These are phyloP conservation scores for Pampus argenteus DNA, from an alignment of 2,797 vertebrate species.

Conservation along the genomic window DNA sequence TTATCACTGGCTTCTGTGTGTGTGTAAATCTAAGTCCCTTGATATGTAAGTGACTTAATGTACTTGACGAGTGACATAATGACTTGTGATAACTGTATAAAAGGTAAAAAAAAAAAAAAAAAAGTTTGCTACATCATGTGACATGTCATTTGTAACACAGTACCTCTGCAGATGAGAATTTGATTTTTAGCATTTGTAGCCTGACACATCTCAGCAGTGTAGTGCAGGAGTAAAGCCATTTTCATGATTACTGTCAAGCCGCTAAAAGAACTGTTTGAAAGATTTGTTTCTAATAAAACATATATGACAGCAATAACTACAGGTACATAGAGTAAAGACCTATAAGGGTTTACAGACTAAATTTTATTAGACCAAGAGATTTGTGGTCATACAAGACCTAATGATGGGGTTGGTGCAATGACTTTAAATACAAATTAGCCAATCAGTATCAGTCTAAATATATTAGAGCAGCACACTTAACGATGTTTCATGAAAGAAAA, in stretches of 20 bases:
- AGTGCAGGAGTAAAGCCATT: conserved; percentile 61
- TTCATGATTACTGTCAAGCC: conserved; percentile 13
- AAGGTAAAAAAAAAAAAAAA: conserved; percentile 29
- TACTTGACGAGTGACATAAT: conserved; percentile 38
- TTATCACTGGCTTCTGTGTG: conserved; percentile 64
- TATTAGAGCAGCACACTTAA: conserved; percentile 30
- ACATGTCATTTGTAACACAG: conserved; percentile 37
- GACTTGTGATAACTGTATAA: conserved; percentile 36
- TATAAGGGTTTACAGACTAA: conserved; percentile 53
- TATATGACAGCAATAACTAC: conserved; percentile 46
- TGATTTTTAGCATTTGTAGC: conserved; percentile 26
- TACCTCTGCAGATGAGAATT: conserved; percentile 32
- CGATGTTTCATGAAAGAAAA: conserved; percentile 21
- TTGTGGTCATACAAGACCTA: conserved; percentile 25
- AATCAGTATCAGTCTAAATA: conserved; percentile 45
- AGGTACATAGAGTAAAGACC: conserved; percentile 46
- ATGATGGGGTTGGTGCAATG: conserved; percentile 70
- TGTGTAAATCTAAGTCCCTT: conserved; percentile 58
- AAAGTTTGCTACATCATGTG: conserved; percentile 42
- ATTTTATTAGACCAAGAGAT: conserved; percentile 45
- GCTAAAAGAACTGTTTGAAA: conserved; percentile 39
- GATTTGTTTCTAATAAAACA: conserved; percentile 24
- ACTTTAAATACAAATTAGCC: conserved; percentile 33
- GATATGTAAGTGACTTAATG: conserved; percentile 50
- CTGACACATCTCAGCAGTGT: conserved; percentile 47